Evolutionary conservation across 2,113 vertebrate genomes (phyloP), one percentile per base, ranked within the genome.

Genomic region (Corythornis madagascariensis): DNA sequence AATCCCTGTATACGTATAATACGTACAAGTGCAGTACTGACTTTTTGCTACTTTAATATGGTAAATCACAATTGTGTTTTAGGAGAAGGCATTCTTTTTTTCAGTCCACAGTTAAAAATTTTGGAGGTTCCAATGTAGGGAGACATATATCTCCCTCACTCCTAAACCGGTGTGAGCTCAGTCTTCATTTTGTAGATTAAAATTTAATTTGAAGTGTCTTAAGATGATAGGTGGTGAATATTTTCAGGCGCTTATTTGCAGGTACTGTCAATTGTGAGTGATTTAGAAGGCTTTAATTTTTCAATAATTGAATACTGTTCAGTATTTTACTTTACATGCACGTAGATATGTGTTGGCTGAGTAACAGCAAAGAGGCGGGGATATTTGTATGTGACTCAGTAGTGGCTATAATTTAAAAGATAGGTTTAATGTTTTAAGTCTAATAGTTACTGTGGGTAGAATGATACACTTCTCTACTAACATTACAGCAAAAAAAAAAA

Each of bases 291-390:
- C 80, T 89, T 94, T 95, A 22, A 52, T 78, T 97, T 96, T 95
- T 76, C 91, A 86, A 52, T 96, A 90, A 89, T 73, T 40, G 43
- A 86, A 76, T 89, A 94, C 92, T 91, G 89, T 92, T 95, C 52
- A 63, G 81, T 93, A 86, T 96, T 95, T 96, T 64, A 75, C 83
- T 94, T 96, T 96, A 94, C 91, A 92, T 95, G 91, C 92, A 76
- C 71, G 86, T 89, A 95, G 76, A 72, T 91, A 89, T 94, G 35
- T 95, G 89, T 96, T 94, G 90, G 80, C 64, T 89, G 60, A 80
- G 64, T 91, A 72, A 83, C 91, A 74, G 79, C 77, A 95, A 96
- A 90, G 69, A 73, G 63, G 73, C 7, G 80, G 78, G 80, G 90
- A 79, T 90, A 93, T 91, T 89, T 88, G 76, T 89, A 56, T 65